Evolutionary conservation across 2,888 invertebrate genomes (phyloP), one percentile per base, ranked within the genome.

Genomic region (Drosophila quinaria): DNA sequence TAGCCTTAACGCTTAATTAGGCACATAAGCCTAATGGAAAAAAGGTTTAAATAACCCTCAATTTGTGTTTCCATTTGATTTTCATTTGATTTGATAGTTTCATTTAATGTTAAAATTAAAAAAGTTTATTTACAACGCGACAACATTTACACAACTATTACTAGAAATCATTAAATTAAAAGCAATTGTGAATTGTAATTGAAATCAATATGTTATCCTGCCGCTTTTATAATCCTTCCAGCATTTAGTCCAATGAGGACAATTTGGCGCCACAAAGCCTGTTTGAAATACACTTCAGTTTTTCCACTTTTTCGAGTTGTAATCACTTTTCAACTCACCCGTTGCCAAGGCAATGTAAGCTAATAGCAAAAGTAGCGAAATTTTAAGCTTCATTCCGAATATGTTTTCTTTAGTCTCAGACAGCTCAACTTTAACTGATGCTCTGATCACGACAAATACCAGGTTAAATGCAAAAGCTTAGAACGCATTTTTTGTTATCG

Each of bases 11-110:
- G 69, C 56, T 62, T 50, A 61, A 76, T 76, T 72, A 64, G 72
- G 65, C 59, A 67, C 52, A 56, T 77, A 81, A 79, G 74, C 77
- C 61, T 77, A 77, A 81, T 81, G 79, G 74, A 70, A 71, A 76
- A 56, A 3, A 50, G 44, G 54, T 54, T 81, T 67, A 19, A 70
- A 50, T 59, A 41, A 25, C 15, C 29, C 56, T 15, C 33, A 29
- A 31, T 10, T 39, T 17, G 29, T 25, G 22, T 25, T 47, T 35
- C 44, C 17, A 58, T 41, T 68, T 47, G 46, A 42, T 55, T 60
- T 50, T 22, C 35, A 35, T 52, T 52, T 44, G 60, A 60, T 61
- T 61, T 44, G 35, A n/a, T 44, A 44, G 37, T 54, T 54, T 47
- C 15, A 11, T 41, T 39, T 55, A 42, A 55, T 55, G 22, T 55